A percentile compares a stretch with the other conserved stretches of the same genome.
Evolutionary conservation across 1,140 invertebrate genomes (phyloP).

Genomic region (Gryon sp.): DNA sequence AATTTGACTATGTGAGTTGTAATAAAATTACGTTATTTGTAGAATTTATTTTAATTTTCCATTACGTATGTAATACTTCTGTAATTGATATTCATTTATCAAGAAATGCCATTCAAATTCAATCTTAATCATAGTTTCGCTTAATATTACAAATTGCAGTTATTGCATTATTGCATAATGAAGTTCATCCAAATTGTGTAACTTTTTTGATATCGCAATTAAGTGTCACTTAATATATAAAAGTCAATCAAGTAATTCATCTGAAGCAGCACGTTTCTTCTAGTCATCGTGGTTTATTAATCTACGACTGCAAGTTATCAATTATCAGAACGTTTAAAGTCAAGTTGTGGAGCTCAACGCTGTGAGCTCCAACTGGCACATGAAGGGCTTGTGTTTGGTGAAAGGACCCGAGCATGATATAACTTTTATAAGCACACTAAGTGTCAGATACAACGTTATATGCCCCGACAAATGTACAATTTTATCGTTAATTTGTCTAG

Average conservation of each 20-base stretch:
- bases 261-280: conserved; percentile 1
- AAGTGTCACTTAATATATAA: conserved; percentile 16
- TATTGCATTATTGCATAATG: too few species aligned
- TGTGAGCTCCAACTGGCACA: conserved; percentile 1
- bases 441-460: conserved; percentile 28
- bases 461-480: conserved; percentile 14
- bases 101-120: too few species aligned
- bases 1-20: too few species aligned
- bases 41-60: too few species aligned
- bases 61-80: too few species aligned
- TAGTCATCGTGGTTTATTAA: conserved; percentile 34
- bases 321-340: conserved; percentile 43
- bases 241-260: conserved; percentile 13
- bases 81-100: too few species aligned
- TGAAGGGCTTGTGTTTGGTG: conserved; percentile 47
- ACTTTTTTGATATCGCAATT: neutral
- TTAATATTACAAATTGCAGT: too few species aligned
- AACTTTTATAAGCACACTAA: conserved; percentile 42
- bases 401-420: conserved; percentile 51
- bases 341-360: conserved; percentile 28
- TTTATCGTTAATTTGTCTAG: conserved; percentile 34
- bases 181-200: too few species aligned
- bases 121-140: too few species aligned
- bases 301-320: conserved; percentile 45
- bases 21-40: too few species aligned